Percentiles rank a stretch among this genome's conserved stretches.
phyloP scores from a whole-genome alignment of 2,113 vertebrate species.

The Salvelinus alpinus region DNA sequence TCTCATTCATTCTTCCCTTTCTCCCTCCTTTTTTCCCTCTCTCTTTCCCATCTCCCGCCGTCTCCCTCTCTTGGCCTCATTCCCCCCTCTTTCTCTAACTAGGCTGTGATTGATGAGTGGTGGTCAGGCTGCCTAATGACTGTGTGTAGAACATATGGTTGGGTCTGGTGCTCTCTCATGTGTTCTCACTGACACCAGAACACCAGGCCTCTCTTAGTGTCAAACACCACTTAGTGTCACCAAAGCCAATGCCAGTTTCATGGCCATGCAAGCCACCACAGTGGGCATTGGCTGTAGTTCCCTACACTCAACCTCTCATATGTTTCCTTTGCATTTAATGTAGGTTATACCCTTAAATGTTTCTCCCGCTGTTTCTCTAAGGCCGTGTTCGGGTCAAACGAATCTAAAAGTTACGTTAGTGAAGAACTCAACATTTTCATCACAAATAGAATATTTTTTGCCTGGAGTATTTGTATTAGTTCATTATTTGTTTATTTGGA shows the following conservation, averaged over 20 bases:
- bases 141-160: not conserved
- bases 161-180: slow-evolving; percentile 2
- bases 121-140: slow-evolving; percentile 7
- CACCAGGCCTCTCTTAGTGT: not conserved
- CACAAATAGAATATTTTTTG: no score
- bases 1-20: slow-evolving; percentile 1
- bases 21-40: not conserved
- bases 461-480: no score
- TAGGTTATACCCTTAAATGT: not conserved
- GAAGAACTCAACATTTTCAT: not conserved
- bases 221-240: not conserved
- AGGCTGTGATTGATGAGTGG: slow-evolving; percentile 13
- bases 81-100: slow-evolving; percentile 2
- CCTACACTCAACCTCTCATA: not conserved
- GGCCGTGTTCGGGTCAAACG: no score
- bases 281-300: not conserved
- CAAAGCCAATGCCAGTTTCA: not conserved
- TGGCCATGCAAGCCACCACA: not conserved
- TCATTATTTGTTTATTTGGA: not conserved
- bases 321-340: not conserved
- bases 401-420: not conserved
- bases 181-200: not conserved
- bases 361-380: not conserved
- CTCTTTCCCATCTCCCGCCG: not conserved
- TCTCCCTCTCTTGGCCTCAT: no score